phyloP scores from a whole-genome alignment of 2,888 invertebrate species.

The Pharmacophagus antenor region DNA sequence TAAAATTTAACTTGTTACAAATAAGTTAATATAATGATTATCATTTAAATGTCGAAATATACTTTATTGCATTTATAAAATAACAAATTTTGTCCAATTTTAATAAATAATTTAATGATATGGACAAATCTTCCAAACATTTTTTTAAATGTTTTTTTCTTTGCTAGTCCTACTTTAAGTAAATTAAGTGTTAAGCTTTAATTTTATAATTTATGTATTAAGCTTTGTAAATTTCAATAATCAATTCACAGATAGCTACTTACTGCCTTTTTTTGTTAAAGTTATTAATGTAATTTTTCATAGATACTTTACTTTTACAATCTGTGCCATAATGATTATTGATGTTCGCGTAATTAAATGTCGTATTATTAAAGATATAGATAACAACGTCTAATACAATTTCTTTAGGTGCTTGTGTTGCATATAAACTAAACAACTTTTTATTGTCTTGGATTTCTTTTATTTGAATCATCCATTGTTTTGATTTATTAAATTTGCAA shows the following conservation, averaged over 20 bases:
- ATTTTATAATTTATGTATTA: constrained; percentile 32
- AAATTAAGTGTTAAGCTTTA: constrained; percentile 38
- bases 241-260: constrained; percentile 14
- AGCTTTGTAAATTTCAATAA: constrained; percentile 31
- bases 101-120: constrained; percentile 19
- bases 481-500: constrained; percentile 1
- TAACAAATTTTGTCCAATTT: constrained; percentile 32
- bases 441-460: background rate
- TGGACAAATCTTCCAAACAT: constrained; percentile 26
- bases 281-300: constrained; percentile 28
- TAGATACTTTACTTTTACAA: constrained; percentile 36
- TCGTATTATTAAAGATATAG: constrained; percentile 30
- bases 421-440: constrained; percentile 14
- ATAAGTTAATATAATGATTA: background rate
- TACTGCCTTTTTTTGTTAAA: constrained; percentile 32
- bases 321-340: constrained; percentile 45
- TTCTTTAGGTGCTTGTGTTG: constrained; percentile 24
- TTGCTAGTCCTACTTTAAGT: constrained; percentile 54
- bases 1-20: background rate
- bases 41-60: constrained; percentile 37
- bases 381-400: constrained; percentile 27
- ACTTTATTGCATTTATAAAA: constrained; percentile 58
- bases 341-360: constrained; percentile 27
- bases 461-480: background rate
- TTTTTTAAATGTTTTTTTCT: constrained; percentile 30